Base-by-base conservation (phyloP, 1,140 invertebrate species). In the Procambarus virginalis region DNA sequence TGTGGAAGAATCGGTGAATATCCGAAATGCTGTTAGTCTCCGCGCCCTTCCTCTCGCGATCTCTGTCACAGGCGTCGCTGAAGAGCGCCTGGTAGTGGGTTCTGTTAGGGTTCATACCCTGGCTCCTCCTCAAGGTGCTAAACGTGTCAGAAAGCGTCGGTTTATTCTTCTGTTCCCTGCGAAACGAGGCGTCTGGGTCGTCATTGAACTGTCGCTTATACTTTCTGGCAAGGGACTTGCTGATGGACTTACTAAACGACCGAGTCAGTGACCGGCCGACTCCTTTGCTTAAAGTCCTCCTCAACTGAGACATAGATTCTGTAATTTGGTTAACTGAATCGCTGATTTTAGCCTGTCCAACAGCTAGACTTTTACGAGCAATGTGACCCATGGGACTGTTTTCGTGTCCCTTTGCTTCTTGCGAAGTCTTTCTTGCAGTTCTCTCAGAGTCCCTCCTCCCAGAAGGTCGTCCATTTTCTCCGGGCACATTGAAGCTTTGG, bases 131-230 rank as follows among this genome's bases (percentile, higher is more conserved):
- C 22, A 86, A 55, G 45, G 84, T 86, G 84, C 76, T 86, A 45
- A 86, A 86, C 9, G 84, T 86, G 22, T 64, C 60, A 34, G 84
- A 79, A 2, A 86, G 76, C 14, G 75, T 10, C 0, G 48, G 14
- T 17, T 68, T 86, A 34, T 58, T 79, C 17, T 22, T 48, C 17
- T 51, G 82, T 48, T n/a, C 5, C 68, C 5, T 8, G 68, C 6
- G n/a, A 34, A 22, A 34, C 9, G 55, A 58, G 17, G 34, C 17
- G 8, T 58, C 20, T 46, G 48, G 76, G 22, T 60, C 49, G n/a
- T 86, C 75, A 58, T 86, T 64, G 46, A 79, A 86, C 84, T 86
- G 84, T 22, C 84, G 48, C 58, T 86, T 86, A 55, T 86, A 86
- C 76, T 86, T 86, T 46, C 46, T 64, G n/a, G 58, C 45, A 1